Base-by-base conservation (phyloP, 2,888 invertebrate species). In the Chaetogeoica ovagalla region DNA sequence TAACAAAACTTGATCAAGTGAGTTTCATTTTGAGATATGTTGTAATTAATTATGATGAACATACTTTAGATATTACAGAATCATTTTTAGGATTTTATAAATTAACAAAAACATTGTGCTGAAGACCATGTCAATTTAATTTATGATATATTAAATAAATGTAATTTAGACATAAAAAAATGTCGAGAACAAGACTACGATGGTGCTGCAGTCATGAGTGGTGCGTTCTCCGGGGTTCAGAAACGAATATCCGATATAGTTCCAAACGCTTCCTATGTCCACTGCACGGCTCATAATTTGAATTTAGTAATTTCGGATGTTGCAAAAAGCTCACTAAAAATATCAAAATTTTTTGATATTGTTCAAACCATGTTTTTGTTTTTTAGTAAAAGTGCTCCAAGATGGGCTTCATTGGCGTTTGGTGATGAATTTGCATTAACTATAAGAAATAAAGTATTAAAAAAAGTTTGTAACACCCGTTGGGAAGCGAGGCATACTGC, bases 51-150 rank as follows among this genome's bases (percentile, higher is more conserved):
- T 62, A 68, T 68, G 52, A 68, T 9, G 8, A 48, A 68, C 17
- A 68, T 68, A 52, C 68, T 21, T 7, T 68, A 30, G 19, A 82
- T 59, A 73, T 82, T 4, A 73, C 63, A 65, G 82, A 82, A 70
- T 81, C 77, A n/a, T 82, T 82, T 62, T 52, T 81, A 43, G 82
- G 81, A 52, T 82, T 82, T 59, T 71, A 79, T 52, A 62, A 39
- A 66, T 70, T 82, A 17, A 77, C n/a, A n/a, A 19, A 23, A 76
- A 62, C 73, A 77, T 39, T 39, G 75, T 13, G 71, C 77, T 37
- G 59, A 15, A 17, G 55, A 55, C 17, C 17, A 55, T 55, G 55
- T 17, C 15, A 9, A 55, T 55, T 55, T 55, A 17, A 55, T 55
- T 15, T 17, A 55, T 15, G 17, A 55, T 55, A 17, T 55, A 15